Conservation (phyloP, 2,113 vertebrate genomes). For the Corydoras sp. region DNA sequence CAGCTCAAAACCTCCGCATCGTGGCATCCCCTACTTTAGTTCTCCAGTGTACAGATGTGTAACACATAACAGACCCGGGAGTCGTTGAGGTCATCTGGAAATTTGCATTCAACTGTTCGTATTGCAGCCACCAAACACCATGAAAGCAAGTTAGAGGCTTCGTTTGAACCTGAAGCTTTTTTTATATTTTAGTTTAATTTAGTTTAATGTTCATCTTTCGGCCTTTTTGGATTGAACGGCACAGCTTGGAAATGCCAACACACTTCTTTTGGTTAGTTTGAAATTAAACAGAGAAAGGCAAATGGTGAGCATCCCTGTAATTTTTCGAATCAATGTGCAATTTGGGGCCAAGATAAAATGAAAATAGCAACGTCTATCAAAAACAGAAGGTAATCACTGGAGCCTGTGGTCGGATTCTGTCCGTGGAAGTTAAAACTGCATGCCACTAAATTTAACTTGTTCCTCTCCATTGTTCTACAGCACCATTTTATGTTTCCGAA, state of each 20-base stretch:
- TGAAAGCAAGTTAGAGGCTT: not conserved
- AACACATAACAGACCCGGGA: constrained; percentile 12
- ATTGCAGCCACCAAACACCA: constrained; percentile 5
- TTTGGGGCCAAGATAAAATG: not conserved
- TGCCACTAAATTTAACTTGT: not conserved
- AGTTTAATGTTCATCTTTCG: too few relatives aligned
- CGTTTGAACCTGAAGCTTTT: too few relatives aligned
- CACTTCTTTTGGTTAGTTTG: not conserved
- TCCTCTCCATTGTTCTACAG: constrained; percentile 16
- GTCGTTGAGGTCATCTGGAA: constrained; percentile 10
- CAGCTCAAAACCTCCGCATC: not conserved
- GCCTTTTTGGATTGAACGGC: too few relatives aligned
- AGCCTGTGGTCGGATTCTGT: not conserved
- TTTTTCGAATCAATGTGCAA: not conserved
- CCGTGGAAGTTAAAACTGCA: not conserved
- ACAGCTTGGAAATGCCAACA: not conserved
- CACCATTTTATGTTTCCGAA: constrained; percentile 8
- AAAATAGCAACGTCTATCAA: not conserved
- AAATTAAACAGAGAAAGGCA: constrained; percentile 8
- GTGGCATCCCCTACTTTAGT: not conserved
- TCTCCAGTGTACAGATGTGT: constrained; percentile 17
- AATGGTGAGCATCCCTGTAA: not conserved
- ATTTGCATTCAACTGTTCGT: constrained; percentile 7
- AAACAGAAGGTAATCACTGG: not conserved
- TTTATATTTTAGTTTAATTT: too few relatives aligned